Percentiles rank a stretch among this genome's conserved stretches.
Conservation (phyloP, 37 sponge, comb jelly and placozoan genomes). For the Spongia lamella region DNA sequence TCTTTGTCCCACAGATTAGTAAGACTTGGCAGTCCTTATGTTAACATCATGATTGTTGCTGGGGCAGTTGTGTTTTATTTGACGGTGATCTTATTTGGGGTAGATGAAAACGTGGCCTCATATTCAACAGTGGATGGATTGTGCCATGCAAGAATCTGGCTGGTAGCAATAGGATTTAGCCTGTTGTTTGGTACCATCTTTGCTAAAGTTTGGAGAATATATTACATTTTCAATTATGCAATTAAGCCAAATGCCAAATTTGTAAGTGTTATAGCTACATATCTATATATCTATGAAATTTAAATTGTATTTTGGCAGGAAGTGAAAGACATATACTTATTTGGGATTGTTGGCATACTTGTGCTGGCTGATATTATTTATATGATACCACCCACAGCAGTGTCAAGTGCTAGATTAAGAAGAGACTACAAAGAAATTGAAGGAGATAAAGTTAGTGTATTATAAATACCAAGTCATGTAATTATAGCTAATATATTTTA, state of each 20-base stretch:
- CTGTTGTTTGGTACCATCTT: constrained; percentile 50
- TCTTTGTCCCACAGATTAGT: constrained; percentile 29
- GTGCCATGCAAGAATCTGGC: constrained; percentile 44
- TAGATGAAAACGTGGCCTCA: constrained; percentile 15
- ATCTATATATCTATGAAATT: too few species aligned
- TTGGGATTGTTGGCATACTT: constrained; percentile 44
- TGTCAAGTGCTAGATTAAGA: constrained; percentile 22
- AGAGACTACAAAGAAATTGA: too few species aligned
- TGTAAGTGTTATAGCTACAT: too few species aligned
- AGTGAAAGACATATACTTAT: constrained; percentile 50
- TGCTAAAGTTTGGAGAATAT: constrained; percentile 56
- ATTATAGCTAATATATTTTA: not conserved
- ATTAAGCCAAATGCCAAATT: too few species aligned
- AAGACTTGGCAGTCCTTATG: constrained; percentile 54
- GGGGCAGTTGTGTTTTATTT: constrained; percentile 54
- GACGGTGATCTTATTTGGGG: constrained; percentile 49
- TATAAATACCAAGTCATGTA: not conserved
- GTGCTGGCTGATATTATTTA: constrained; percentile 38
- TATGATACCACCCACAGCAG: constrained; percentile 45
- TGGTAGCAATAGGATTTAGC: constrained; percentile 45
- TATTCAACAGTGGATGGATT: not conserved
- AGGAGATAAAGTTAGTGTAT: not conserved
- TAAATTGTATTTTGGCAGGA: constrained; percentile 5
- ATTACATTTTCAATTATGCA: constrained; percentile 53
- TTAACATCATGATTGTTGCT: constrained; percentile 43